Conservation (phyloP, 2,888 invertebrate genomes). For the Xestoiulus laeticollis region DNA sequence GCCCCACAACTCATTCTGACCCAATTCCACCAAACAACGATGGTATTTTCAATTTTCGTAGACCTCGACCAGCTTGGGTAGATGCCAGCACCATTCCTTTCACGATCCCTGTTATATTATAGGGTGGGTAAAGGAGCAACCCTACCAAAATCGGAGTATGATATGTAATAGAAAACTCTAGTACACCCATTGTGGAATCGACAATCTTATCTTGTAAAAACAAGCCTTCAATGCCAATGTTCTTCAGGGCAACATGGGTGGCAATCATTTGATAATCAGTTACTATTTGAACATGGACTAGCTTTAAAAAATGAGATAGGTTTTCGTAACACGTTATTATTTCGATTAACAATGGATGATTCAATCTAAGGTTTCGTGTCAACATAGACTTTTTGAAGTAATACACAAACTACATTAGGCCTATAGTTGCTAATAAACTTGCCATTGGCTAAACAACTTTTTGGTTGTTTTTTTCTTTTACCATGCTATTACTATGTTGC, state of each 20-base stretch:
- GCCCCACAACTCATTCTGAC: no score
- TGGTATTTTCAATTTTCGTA: neutral
- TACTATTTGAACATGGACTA: neutral
- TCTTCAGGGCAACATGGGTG: neutral
- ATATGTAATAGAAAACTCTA: neutral
- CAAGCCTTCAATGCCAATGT: neutral
- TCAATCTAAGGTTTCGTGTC: neutral
- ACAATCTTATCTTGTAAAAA: neutral
- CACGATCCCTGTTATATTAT: no score
- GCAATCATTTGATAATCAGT: slow-evolving; percentile 1
- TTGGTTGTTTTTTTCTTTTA: neutral
- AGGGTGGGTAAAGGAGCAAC: neutral
- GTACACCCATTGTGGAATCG: neutral
- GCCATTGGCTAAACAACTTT: neutral
- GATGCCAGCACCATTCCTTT: no score
- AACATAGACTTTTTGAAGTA: neutral
- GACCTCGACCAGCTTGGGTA: no score
- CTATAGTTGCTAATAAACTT: neutral
- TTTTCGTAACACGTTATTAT: neutral
- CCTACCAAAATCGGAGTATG: neutral
- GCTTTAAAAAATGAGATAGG: neutral
- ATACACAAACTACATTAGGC: neutral
- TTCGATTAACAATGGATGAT: neutral
- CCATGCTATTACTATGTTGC: neutral
- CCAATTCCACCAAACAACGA: neutral